phyloP scores from a whole-genome alignment of 2,113 vertebrate species.

The Psammodynastes pulverulentus region DNA sequence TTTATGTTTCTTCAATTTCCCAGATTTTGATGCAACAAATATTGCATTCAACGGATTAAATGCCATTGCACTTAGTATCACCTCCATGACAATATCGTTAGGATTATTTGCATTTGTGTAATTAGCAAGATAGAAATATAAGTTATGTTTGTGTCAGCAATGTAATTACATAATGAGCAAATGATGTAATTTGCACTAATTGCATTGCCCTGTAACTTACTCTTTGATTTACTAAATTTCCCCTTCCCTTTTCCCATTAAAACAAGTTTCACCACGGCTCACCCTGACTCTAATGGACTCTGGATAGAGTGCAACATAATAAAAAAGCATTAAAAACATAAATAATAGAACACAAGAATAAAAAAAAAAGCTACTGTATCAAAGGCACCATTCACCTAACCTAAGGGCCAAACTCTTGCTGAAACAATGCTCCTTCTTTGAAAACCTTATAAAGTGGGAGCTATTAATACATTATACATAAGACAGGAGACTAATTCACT shows the following conservation, averaged over 20 bases:
- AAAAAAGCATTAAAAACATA: neutral
- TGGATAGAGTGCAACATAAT: neutral
- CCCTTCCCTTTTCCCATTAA: neutral
- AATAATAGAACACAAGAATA: neutral
- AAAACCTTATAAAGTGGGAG: neutral
- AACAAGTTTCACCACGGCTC: neutral
- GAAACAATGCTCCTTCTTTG: neutral
- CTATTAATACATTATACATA: neutral
- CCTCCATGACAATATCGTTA: neutral
- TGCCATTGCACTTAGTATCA: neutral
- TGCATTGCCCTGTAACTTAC: neutral
- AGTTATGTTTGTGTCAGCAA: neutral
- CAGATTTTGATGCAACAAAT: neutral
- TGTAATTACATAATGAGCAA: neutral
- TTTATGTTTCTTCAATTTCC: neutral
- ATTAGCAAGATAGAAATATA: neutral
- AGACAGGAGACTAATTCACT: neutral
- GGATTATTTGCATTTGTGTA: neutral
- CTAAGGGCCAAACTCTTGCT: neutral
- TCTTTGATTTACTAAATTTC: neutral
- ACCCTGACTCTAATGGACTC: neutral
- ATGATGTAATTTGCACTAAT: neutral
- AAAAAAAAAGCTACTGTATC: neutral
- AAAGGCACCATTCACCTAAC: neutral
- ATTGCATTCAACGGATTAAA: neutral